phyloP scores from a whole-genome alignment of 2,797 vertebrate genomes.

The Potorous gilbertii region DNA sequence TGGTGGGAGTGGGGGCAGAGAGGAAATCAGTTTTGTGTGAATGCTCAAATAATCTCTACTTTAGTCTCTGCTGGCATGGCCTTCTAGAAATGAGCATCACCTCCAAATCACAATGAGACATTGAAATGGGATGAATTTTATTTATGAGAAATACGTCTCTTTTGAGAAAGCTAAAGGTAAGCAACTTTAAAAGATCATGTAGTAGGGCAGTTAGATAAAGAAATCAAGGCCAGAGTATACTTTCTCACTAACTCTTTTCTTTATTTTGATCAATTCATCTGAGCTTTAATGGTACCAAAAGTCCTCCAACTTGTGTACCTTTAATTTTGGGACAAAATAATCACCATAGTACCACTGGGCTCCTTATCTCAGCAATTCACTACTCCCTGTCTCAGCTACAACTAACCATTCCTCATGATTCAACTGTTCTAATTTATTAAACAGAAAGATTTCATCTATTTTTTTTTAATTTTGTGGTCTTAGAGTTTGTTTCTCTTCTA shows the following conservation, averaged over 20 bases:
- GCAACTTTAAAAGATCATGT: no score
- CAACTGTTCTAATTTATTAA: neutral
- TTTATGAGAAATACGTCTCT: no score
- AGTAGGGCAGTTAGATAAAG: neutral
- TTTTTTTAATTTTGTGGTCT: neutral
- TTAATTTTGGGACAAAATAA: neutral
- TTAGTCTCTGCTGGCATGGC: no score
- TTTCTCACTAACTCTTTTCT: neutral
- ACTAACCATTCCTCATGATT: neutral
- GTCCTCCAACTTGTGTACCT: neutral
- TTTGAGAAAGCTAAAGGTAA: no score
- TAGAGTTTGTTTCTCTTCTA: neutral
- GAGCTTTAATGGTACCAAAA: neutral
- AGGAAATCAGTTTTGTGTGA: no score
- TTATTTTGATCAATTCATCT: neutral
- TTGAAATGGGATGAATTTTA: no score
- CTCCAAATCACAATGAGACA: no score
- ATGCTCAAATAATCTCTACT: no score
- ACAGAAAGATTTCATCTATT: neutral
- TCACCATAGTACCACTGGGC: neutral
- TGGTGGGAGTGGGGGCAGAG: no score
- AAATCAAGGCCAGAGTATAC: neutral
- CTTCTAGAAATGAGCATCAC: no score
- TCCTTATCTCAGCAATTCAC: neutral
- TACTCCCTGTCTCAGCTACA: no score